phyloP scores from a whole-genome alignment of 2,797 vertebrate genomes.

The Tapera naevia region DNA sequence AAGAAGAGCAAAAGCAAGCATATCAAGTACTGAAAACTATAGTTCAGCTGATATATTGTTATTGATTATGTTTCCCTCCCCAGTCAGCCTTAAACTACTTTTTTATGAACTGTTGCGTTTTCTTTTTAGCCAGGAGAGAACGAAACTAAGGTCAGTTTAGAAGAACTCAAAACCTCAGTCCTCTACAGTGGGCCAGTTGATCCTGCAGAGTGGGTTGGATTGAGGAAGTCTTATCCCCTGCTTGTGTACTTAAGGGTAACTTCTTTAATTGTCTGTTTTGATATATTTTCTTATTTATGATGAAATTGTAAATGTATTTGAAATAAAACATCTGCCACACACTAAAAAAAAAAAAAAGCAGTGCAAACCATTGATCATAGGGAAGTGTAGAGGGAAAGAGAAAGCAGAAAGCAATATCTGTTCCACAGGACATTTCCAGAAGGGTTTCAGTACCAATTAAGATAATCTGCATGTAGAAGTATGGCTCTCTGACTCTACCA shows the following conservation, averaged over 20 bases:
- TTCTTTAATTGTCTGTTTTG: neutral
- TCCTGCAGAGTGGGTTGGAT: conserved; percentile 92
- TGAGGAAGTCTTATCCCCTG: conserved; percentile 81
- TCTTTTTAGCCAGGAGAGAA: conserved; percentile 77
- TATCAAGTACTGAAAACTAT: neutral
- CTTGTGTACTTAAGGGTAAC: conserved; percentile 91
- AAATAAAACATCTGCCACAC: neutral
- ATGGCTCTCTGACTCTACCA: neutral
- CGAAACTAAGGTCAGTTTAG: conserved; percentile 60
- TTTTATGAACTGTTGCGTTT: neutral
- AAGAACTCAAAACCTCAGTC: conserved; percentile 75
- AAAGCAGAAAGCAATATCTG: neutral
- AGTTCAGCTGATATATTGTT: neutral
- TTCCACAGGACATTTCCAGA: neutral
- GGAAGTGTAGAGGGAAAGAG: neutral
- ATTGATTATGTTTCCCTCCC: neutral
- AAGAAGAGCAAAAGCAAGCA: conserved; percentile 6
- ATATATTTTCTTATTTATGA: neutral
- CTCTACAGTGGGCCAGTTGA: conserved; percentile 83
- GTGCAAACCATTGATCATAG: neutral
- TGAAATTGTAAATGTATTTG: neutral
- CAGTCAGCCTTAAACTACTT: neutral
- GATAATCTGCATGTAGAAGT: neutral
- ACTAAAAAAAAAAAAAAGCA: neutral
- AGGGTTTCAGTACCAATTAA: neutral